Base-by-base conservation (phyloP, 2,113 vertebrate genomes). In the Etheostoma cragini region DNA sequence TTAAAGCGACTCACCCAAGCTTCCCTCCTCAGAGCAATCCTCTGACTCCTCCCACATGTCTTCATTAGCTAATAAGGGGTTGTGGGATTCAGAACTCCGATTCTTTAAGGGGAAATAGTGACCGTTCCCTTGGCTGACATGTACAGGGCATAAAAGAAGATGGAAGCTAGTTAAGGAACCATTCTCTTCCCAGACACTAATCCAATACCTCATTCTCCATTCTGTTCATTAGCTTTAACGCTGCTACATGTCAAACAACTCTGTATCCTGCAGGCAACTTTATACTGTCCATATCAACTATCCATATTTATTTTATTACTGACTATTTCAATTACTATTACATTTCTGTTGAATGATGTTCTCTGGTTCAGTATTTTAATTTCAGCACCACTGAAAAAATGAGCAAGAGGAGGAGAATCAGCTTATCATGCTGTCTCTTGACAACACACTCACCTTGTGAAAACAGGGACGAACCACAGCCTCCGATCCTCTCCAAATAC, bases 401-500 rank as follows among this genome's bases (percentile, higher is more conserved):
- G 13, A 56, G 22, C 15, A 61, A 11, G 1, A 49, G 50, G 11
- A 49, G 24, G 17, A 53, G 5, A 65, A 70, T 62, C n/a, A 58
- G 19, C 6, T 35, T 8, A 50, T 73, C 49, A 58, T 30, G 72
- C 52, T 7, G 17, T 14, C 17, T 64, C 38, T 45, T 64, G 38
- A 22, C 6, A 33, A 38, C 11, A 73, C 47, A 49, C 95, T 87
- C 82, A 98, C 98, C 98, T 97, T 33, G 98, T 97, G 72, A 96
- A 96, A 76, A 98, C 79, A 3, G 98, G 98, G 57, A 99, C 90
- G 68, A 99, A 90, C 98, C 98, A 99, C 33, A 98, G 93, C 85
- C 94, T 97, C 76, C 93, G 95, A 62, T 98, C 90, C 73, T 98
- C 96, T 65, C 98, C 98, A 92, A 99, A 99, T 45, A 99, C 98